Evolutionary conservation across 2,113 vertebrate species (phyloP), one percentile per base, ranked within the genome.

Genomic region (Melospiza georgiana): DNA sequence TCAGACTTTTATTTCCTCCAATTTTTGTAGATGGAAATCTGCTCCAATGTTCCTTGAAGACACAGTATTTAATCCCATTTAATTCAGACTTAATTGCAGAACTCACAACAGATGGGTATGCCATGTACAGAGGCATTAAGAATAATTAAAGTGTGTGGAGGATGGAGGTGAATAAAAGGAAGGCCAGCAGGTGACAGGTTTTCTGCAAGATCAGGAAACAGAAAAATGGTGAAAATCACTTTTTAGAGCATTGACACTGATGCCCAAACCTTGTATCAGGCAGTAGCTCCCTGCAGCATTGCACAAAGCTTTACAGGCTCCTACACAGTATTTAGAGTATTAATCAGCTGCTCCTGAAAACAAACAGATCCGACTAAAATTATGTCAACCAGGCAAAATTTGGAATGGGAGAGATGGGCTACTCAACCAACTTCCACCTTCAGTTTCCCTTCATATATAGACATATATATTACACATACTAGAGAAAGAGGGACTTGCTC

Each of bases 81-180:
- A 93, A 97, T 93, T 94, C 89, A 87, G 39, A 93, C 81, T 81
- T 94, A 74, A 92, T 91, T 95, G 83, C 76, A 94, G 72, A 95
- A 92, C 73, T 93, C 76, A 59, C n/a, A 92, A 90, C 94, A 96
- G 88, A 95, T 95, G 92, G 88, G 57, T 77, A 96, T 35, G 27
- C 77, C 92, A 83, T 69, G 63, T 80, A 94, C 82, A 88, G 85
- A 92, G 46, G 25, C 67, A 93, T 28, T 57, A 93, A 57, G 67
- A 93, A 90, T 74, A 85, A 90, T 62, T 82, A 39, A 68, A 95
- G 44, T 84, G 37, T 37, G 51, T 4, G 10, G 61, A 86, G 12
- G 11, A 9, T 23, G 55, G 46, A 76, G 37, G 54, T 87, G 41
- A 84, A 61, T 75, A 37, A 55, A 81, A 92, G 57, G 30, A 30